phyloP scores from a whole-genome alignment of 2,113 vertebrate species.

The Petaurus breviceps region DNA sequence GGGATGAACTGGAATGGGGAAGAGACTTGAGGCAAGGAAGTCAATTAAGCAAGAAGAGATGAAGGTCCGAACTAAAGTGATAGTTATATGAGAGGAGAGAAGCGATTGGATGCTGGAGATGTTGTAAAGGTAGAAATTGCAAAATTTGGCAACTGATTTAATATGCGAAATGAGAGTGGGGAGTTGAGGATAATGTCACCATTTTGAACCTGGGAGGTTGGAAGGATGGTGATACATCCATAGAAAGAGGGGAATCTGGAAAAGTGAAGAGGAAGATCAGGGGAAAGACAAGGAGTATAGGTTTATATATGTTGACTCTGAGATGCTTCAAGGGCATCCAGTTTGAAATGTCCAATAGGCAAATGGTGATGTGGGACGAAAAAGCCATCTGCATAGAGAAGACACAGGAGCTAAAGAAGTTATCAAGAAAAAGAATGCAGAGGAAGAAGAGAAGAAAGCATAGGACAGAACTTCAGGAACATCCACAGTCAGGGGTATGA shows the following conservation, averaged over 20 bases:
- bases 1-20: background rate
- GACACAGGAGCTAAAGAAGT: no score
- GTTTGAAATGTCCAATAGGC: no score
- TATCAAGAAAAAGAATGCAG: no score
- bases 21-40: background rate
- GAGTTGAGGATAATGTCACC: background rate
- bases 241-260: background rate
- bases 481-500: no score
- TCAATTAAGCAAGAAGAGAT: background rate
- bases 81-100: background rate
- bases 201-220: background rate
- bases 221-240: background rate
- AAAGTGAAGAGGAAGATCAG: background rate
- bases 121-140: background rate
- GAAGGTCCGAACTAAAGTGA: background rate
- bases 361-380: no score
- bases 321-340: no score
- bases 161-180: background rate
- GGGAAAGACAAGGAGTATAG: no score
- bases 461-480: no score
- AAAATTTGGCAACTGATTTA: background rate
- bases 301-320: no score
- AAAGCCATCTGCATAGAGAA: no score
- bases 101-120: background rate
- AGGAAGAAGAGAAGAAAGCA: no score